Evolutionary conservation across 2,113 vertebrate genomes (phyloP), one percentile per base, ranked within the genome.

Genomic region (Phylloscopus whistleri): DNA sequence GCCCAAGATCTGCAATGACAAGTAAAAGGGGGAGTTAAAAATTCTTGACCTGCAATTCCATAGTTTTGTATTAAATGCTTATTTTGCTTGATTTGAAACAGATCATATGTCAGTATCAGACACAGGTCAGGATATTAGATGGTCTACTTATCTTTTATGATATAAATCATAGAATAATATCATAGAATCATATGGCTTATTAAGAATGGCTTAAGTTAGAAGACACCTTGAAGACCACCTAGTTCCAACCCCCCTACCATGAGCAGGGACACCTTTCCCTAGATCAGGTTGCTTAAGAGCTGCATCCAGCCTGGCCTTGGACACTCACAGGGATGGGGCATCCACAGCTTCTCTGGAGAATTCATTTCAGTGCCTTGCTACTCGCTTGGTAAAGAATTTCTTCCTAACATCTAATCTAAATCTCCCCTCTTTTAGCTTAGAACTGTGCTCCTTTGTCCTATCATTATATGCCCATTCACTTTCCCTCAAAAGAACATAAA

Each of bases 381-480:
- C 22, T 3, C 5, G 33, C 31, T 58, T 22, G 17, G 4, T 35
- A 23, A 63, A 62, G n/a, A 55, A 62, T 56, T 72, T 56, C 21
- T 64, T 72, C 21, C 49, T 27, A 49, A 41, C 2, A 41, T 26
- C 20, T 27, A 13, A 23, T 44, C 33, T 18, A 43, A 72, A 43
- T 72, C 16, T 80, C 41, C n/a, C 33, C 4, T 48, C 21, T 49
- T 80, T 80, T 33, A 58, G 26, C 58, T 80, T 51, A 51, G 16
- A 58, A 23, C 31, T 23, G 15, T 44, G 11, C 0, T 8, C 10
- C 22, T 73, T 66, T 66, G 15, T 37, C 27, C 22, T 51, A 35
- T n/a, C n/a, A n/a, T 49, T 51, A 44, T 19, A 37, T 4, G 9
- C 10, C 15, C 33, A 51, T 9, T 3, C 0, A 0, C 6, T 66